Percentiles rank a stretch among this genome's conserved stretches.
Conservation (phyloP, 2,797 vertebrate species). For the Acanthiza pusilla region DNA sequence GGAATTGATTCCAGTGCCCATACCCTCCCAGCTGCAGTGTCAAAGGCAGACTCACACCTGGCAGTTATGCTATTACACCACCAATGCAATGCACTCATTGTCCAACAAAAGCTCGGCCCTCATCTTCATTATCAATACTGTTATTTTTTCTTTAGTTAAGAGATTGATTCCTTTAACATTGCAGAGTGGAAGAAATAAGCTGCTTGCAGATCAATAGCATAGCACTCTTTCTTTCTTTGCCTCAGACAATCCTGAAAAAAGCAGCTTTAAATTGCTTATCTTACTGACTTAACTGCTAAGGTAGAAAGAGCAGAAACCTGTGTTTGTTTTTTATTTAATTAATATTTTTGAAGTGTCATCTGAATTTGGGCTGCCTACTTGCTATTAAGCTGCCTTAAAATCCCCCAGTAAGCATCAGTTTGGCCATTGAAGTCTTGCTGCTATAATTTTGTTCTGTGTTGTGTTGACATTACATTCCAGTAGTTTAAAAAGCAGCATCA, state of each 20-base stretch:
- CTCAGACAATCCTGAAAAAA: constrained; percentile 33
- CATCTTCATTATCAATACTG: constrained; percentile 20
- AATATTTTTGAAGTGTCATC: background rate
- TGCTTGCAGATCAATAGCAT: constrained; percentile 55
- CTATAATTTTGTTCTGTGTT: background rate
- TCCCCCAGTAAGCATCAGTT: background rate
- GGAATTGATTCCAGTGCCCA: constrained; percentile 50
- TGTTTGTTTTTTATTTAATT: background rate
- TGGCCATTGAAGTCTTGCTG: background rate
- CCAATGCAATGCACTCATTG: background rate
- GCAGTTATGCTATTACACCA: background rate
- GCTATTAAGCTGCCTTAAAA: background rate
- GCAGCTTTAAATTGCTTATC: constrained; percentile 5
- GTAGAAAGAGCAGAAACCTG: background rate
- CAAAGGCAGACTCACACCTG: constrained; percentile 22
- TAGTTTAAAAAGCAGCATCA: background rate
- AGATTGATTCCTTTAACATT: constrained; percentile 67
- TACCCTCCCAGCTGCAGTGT: background rate
- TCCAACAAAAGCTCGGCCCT: constrained; percentile 40
- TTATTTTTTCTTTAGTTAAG: constrained; percentile 65
- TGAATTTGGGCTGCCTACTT: background rate
- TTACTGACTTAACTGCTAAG: background rate
- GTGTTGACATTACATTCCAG: background rate
- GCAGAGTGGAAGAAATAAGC: constrained; percentile 61
- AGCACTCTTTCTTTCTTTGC: background rate